These are phyloP conservation scores for Falco columbarius DNA, from an alignment of 2,797 vertebrate genomes.

Conservation along the genomic window DNA sequence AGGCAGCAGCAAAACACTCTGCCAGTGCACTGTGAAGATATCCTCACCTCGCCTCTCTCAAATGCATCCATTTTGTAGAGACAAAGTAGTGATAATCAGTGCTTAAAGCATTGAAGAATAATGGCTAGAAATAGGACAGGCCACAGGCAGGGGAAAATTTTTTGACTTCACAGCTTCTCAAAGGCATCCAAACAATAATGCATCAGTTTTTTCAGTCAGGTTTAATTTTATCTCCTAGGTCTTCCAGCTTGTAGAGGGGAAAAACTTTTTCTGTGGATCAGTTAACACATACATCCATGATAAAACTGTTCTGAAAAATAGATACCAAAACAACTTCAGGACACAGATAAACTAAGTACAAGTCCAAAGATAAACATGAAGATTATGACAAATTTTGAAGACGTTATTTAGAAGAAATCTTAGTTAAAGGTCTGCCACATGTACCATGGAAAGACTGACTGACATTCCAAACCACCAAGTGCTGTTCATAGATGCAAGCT, in stretches of 20 bases:
- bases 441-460: neutral
- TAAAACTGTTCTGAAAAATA: neutral
- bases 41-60: neutral
- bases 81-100: neutral
- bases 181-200: neutral
- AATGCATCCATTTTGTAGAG: neutral
- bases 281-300: neutral
- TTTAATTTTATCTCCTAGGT: neutral
- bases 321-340: neutral
- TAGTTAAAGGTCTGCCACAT: neutral
- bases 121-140: slow-evolving; percentile 3
- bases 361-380: neutral
- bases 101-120: neutral
- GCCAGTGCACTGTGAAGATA: neutral
- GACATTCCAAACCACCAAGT: neutral
- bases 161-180: neutral
- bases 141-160: neutral
- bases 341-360: neutral
- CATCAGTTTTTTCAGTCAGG: neutral
- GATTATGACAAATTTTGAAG: neutral
- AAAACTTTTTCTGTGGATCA: neutral
- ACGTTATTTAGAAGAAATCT: neutral
- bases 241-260: neutral
- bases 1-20: neutral
- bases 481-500: neutral